Evolutionary conservation across 2,888 invertebrate species (phyloP), one percentile per base, ranked within the genome.

Genomic region (Ophion slaviceki): DNA sequence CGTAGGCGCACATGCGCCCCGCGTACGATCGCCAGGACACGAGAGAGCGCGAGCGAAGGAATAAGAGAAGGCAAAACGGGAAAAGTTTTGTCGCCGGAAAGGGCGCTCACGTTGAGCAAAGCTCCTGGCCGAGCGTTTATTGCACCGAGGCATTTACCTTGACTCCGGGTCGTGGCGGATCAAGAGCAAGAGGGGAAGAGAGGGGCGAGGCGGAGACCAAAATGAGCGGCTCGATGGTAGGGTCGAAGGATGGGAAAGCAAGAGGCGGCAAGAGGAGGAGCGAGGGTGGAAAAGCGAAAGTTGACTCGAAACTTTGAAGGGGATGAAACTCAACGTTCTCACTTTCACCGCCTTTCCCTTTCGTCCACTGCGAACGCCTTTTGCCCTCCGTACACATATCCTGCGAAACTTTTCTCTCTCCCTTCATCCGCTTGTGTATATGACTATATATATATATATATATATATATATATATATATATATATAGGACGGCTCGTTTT

Each of bases 231-330:
- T 87, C 89, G 88, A 91, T 68, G 77, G 68, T 45, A 40, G 75
- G 28, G 28, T 40, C 47, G 64, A 64, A 64, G 64, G 17, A 40
- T 3, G 57, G 68, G 17, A 80, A 68, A 62, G 71, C 36, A 68
- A 74, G 80, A 36, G 62, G 32, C 32, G 32, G 32, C 32, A 61
- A 45, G n/a, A 66, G 45, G 81, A 62, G 68, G 17, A 47, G 64
- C 72, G 72, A 40, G 86, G 86, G 80, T 88, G 90, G 89, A 92
- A 92, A 92, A 92, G 92, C 89, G 92, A 92, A 92, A 92, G 92
- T 92, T 92, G 87, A 89, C 92, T 92, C 92, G 91, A 92, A 92
- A 92, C 86, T 90, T 92, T 92, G 90, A 92, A 92, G 92, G 92
- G 91, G 92, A 92, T 90, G 89, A 81, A 80, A 87, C 84, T 85